Base-by-base conservation (phyloP, 2,888 invertebrate species). In the Eupithecia vulgata region DNA sequence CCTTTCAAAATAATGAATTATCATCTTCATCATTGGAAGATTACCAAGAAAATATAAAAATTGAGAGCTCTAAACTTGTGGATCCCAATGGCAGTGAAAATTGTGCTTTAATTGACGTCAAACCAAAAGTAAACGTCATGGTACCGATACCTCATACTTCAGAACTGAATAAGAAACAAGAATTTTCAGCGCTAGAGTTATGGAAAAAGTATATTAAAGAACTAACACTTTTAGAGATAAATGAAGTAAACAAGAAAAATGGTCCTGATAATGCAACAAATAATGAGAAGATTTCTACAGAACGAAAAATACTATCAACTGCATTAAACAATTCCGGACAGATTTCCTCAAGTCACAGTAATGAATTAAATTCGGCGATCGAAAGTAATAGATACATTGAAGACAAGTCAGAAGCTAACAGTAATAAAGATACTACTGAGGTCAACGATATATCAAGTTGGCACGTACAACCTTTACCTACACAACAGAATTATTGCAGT, bases 171-270 rank as follows among this genome's bases (percentile, higher is more conserved):
- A 34, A 70, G 35, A 45, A 67, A 25, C 69, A 35, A 5, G 52
- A 69, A 21, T 21, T 34, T 37, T 13, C 30, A 37, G 12, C 2
- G 34, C 45, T 75, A n/a, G 66, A 75, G 17, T 35, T 62, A 15
- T 67, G 66, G 65, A 68, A 71, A 71, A 69, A 40, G 3, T 66
- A 66, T 61, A 42, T 68, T 30, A 66, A 74, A 64, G 42, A 71
- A 62, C 61, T 68, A 40, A 48, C 37, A 25, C 65, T 21, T n/a
- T 17, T 57, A 62, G 59, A 67, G 5, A n/a, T 42, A 52, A 69
- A 68, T 34, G 72, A 64, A 40, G 45, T 15, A 2, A 42, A 59
- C 52, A 15, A n/a, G 4, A 34, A 34, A 42, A 21, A 57, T 25
- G 12, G 12, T 57, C 12, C 25, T 25, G 34, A 25, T 40, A 62